Base-by-base conservation (phyloP, 2,888 invertebrate genomes). In the Chaetogeoica ovagalla region DNA sequence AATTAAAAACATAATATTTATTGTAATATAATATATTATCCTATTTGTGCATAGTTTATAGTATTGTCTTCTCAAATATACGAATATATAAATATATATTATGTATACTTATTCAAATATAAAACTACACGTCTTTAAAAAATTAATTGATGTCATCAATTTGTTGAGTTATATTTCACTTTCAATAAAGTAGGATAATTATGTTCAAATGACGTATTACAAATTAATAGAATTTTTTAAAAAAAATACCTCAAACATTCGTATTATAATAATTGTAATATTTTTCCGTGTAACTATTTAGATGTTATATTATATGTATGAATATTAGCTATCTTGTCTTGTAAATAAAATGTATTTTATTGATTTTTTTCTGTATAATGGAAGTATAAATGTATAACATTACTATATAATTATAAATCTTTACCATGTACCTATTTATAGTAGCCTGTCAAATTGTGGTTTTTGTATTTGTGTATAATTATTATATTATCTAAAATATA, bases 401-500 rank as follows among this genome's bases (percentile, higher is more conserved):
- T 76, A 76, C 68, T 71, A 71, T 71, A 11, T 11, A 9, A 59
- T 68, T 68, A 76, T 75, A 57, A 52, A 77, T 59, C 63, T 77
- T 30, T 70, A 79, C 70, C 37, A 79, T 79, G 70, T 79, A 79
- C 43, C 69, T 79, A 75, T 71, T 13, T 63, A 70, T 21, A 71
- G 65, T 71, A 71, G 79, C 19, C 39, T 79, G 63, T 79, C 69
- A 77, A 77, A 79, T 79, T 79, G 63, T 23, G 71, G 71, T 71
- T 79, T 79, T 77, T 79, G 59, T 79, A 79, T 79, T 57, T 76
- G 79, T 79, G 71, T 79, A 79, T 71, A 71, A 71, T 71, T 79
- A 69, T 76, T 43, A 70, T 57, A 79, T 48, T 48, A 48, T 76
- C 66, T 76, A 79, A 79, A 71, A 48, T 39, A 71, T 71, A 71